Evolutionary conservation across 2,797 vertebrate genomes (phyloP).

Genomic region (Molossus alvarezi): DNA sequence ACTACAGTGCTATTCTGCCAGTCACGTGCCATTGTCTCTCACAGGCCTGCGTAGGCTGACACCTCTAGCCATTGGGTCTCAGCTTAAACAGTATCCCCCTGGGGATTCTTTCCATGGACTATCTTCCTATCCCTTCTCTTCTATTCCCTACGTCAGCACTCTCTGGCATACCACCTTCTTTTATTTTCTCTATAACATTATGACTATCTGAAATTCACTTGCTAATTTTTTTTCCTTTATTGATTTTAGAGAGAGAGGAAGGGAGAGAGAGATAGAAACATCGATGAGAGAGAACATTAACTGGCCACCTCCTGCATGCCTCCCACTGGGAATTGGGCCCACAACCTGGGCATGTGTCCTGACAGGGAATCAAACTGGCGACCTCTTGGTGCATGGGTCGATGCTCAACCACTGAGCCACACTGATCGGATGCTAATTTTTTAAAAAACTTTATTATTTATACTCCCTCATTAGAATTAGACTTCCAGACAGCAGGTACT

Average conservation of each 20-base stretch:
- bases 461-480: slow-evolving; percentile 52
- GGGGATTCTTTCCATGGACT: neutral
- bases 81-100: neutral
- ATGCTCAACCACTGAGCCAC: too few relatives aligned
- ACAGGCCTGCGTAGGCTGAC: slow-evolving; percentile 13
- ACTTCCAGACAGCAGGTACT: neutral
- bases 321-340: too few relatives aligned
- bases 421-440: neutral
- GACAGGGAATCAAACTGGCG: too few relatives aligned
- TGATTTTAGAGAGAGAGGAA: too few relatives aligned
- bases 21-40: neutral
- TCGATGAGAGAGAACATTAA: too few relatives aligned
- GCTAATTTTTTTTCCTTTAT: slow-evolving; percentile 14
- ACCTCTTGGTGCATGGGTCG: too few relatives aligned
- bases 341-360: too few relatives aligned
- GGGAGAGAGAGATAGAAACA: too few relatives aligned
- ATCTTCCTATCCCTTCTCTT: neutral
- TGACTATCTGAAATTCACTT: slow-evolving; percentile 7
- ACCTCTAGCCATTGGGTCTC: neutral
- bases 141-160: neutral
- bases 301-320: too few relatives aligned
- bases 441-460: slow-evolving; percentile 11
- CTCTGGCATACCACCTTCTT: neutral
- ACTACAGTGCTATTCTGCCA: neutral
- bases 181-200: slow-evolving; percentile 40